Conservation (phyloP, 2,113 vertebrate genomes). For the Trogon surrucura region DNA sequence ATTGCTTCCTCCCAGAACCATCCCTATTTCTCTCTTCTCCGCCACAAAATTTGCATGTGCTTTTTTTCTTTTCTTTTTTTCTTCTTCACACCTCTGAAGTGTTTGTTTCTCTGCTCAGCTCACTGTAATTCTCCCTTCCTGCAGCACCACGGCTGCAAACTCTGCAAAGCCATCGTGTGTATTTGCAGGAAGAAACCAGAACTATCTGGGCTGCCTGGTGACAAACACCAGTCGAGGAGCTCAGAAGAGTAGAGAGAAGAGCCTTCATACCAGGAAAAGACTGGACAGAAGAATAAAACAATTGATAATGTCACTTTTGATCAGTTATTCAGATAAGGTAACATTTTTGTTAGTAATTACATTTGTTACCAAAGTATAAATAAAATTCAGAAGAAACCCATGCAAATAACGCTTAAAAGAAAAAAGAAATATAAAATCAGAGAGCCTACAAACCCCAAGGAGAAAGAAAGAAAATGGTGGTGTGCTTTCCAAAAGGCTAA, state of each 20-base stretch:
- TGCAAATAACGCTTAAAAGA: not conserved
- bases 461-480: not conserved
- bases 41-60: not conserved
- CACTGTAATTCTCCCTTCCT: not conserved
- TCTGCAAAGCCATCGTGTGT: not conserved
- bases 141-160: rapidly evolving
- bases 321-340: not conserved
- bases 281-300: not conserved
- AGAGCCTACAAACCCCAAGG: not conserved
- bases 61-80: not conserved
- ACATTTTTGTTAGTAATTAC: not conserved
- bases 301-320: not conserved
- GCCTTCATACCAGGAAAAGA: not conserved
- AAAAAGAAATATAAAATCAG: not conserved
- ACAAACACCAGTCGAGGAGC: not conserved
- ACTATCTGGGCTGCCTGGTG: not conserved
- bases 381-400: not conserved
- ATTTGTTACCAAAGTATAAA: not conserved
- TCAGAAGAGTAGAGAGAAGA: not conserved
- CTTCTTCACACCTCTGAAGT: not conserved
- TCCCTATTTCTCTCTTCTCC: not conserved
- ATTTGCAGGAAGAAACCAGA: not conserved
- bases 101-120: not conserved
- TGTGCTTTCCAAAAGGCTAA: not conserved
- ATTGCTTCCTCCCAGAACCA: constrained; percentile 28